phyloP scores from a whole-genome alignment of 1,140 invertebrate genomes.

The Bombus sylvicola region DNA sequence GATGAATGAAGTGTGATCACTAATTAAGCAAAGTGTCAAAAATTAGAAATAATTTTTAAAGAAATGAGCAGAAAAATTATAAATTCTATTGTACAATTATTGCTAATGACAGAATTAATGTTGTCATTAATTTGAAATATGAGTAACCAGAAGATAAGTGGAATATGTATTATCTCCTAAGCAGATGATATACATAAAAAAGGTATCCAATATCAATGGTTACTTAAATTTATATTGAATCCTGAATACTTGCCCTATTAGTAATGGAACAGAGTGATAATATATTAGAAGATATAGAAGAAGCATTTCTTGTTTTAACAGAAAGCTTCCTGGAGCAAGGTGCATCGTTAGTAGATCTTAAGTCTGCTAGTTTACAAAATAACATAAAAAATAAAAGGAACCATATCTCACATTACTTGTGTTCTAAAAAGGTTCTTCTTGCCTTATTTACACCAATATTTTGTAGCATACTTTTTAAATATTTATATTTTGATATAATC shows the following conservation, averaged over 20 bases:
- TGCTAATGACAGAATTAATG: neutral
- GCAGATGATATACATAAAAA: neutral
- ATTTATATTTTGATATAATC: conserved; percentile 51
- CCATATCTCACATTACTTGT: conserved; percentile 1
- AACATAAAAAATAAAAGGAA: conserved; percentile 22
- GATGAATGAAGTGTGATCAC: neutral
- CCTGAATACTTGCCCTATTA: neutral
- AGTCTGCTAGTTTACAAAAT: conserved; percentile 27
- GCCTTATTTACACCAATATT: conserved; percentile 59
- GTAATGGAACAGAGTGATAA: conserved; percentile 61
- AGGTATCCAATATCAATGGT: conserved; percentile 1
- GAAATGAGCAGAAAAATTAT: neutral
- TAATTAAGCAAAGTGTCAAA: neutral
- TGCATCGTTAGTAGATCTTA: conserved; percentile 62
- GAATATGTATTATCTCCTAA: neutral
- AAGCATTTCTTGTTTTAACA: conserved; percentile 68
- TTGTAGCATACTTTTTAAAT: conserved; percentile 54
- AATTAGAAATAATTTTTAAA: neutral
- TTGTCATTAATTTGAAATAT: neutral
- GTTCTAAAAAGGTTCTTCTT: conserved; percentile 54
- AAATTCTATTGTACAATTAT: neutral
- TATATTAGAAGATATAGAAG: conserved; percentile 59
- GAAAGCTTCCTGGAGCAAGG: conserved; percentile 66
- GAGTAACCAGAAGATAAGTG: neutral
- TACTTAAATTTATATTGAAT: conserved; percentile 12